These are phyloP conservation scores for Seira sanloemensis DNA, from an alignment of 2,888 invertebrate genomes.

Conservation along the genomic window DNA sequence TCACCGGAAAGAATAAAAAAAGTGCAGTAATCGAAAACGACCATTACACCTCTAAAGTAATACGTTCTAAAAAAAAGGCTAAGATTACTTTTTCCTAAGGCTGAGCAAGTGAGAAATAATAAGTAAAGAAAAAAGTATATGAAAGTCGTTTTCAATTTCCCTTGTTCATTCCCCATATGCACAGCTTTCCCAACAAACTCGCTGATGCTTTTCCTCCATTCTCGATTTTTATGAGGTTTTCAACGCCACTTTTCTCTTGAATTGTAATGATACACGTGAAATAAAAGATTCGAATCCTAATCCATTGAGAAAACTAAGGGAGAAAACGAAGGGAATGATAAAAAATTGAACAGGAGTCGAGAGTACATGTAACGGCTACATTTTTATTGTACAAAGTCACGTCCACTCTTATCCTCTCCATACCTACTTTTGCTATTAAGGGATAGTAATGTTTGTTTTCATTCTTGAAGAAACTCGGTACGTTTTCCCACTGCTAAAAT, in stretches of 20 bases:
- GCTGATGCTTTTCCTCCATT: neutral
- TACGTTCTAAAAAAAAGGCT: neutral
- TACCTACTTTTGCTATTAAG: neutral
- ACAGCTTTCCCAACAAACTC: neutral
- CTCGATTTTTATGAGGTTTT: slow-evolving; percentile 10
- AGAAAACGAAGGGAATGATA: neutral
- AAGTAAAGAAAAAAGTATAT: neutral
- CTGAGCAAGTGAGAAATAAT: neutral
- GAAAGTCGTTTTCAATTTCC: neutral
- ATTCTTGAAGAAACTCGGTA: neutral
- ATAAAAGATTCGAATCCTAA: slow-evolving; percentile 7
- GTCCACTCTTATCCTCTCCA: neutral
- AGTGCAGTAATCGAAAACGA: neutral
- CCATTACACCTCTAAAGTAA: slow-evolving; percentile 6
- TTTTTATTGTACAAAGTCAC: slow-evolving; percentile 14
- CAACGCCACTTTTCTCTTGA: neutral
- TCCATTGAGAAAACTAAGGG: neutral
- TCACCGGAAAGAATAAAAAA: neutral
- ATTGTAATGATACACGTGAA: slow-evolving; percentile 9
- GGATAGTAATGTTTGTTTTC: neutral
- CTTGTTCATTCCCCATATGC: neutral
- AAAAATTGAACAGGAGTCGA: neutral
- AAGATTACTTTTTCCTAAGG: slow-evolving; percentile 6
- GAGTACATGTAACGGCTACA: neutral
- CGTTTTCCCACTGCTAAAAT: neutral